Conservation (phyloP, 1,140 invertebrate genomes). For the Aphaenogaster floridana region DNA sequence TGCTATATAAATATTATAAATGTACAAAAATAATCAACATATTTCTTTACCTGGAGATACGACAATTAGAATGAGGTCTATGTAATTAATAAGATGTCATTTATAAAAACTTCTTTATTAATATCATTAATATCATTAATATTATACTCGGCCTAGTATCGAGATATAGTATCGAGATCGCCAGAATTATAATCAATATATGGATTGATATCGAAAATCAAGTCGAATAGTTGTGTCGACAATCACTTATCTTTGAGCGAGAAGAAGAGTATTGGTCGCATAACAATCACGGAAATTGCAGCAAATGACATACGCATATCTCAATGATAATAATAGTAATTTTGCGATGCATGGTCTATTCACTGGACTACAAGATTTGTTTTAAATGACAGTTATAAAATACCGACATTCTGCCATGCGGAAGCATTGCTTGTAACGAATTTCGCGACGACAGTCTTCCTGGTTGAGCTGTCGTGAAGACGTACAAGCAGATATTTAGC, state of each 20-base stretch:
- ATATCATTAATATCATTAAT: not conserved
- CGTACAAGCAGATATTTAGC: slow-evolving; percentile 15
- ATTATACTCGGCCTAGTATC: not conserved
- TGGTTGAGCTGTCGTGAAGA: not conserved
- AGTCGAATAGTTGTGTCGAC: not conserved
- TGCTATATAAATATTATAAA: not conserved
- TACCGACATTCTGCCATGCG: slow-evolving; percentile 60
- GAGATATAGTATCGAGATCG: not conserved
- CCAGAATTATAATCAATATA: not conserved
- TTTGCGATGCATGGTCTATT: not conserved
- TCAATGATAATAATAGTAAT: slow-evolving; percentile 1
- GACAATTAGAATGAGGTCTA: not conserved
- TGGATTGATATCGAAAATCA: not conserved
- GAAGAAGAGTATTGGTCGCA: not conserved
- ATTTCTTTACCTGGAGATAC: not conserved
- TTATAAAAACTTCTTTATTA: not conserved
- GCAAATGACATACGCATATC: not conserved
- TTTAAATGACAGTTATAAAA: slow-evolving; percentile 66
- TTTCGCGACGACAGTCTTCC: slow-evolving; percentile 37
- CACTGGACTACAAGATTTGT: not conserved
- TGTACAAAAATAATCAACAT: not conserved
- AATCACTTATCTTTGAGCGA: slow-evolving; percentile 51
- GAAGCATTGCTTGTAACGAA: slow-evolving; percentile 44
- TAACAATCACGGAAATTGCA: not conserved
- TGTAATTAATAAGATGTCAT: not conserved